These are phyloP conservation scores for Rhinolophus sinicus DNA, from an alignment of 2,113 vertebrate genomes.

Conservation along the genomic window DNA sequence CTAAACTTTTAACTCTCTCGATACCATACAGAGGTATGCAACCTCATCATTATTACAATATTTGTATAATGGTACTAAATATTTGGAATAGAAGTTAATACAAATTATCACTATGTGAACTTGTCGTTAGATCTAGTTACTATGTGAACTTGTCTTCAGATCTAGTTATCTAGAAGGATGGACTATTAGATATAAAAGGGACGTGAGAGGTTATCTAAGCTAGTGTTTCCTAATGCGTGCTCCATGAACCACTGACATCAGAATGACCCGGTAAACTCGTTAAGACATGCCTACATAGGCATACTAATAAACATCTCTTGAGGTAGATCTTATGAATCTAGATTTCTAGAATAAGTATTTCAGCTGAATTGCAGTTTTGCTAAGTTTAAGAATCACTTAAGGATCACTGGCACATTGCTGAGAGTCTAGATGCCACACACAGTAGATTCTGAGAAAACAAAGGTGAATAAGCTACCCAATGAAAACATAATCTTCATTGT, in stretches of 20 bases:
- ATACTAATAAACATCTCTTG: neutral
- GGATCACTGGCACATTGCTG: neutral
- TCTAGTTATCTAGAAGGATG: neutral
- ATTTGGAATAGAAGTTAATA: neutral
- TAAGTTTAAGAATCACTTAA: neutral
- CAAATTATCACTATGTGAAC: neutral
- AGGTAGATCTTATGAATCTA: neutral
- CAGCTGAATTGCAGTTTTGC: neutral
- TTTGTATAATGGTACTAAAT: neutral
- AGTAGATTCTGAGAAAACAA: neutral
- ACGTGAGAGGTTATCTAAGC: neutral
- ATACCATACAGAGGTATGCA: neutral
- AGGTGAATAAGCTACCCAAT: neutral
- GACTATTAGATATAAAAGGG: neutral
- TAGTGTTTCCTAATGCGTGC: neutral
- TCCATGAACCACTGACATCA: neutral
- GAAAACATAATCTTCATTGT: neutral
- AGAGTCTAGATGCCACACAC: neutral
- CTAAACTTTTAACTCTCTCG: neutral
- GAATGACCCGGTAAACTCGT: neutral
- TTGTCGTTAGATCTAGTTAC: neutral
- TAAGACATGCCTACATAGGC: neutral
- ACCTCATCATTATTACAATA: neutral
- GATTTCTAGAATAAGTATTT: neutral
- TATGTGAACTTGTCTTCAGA: neutral